Percentiles rank a stretch among this genome's conserved stretches.
Conservation (phyloP, 2,113 vertebrate species). For the Vicugna pacos region DNA sequence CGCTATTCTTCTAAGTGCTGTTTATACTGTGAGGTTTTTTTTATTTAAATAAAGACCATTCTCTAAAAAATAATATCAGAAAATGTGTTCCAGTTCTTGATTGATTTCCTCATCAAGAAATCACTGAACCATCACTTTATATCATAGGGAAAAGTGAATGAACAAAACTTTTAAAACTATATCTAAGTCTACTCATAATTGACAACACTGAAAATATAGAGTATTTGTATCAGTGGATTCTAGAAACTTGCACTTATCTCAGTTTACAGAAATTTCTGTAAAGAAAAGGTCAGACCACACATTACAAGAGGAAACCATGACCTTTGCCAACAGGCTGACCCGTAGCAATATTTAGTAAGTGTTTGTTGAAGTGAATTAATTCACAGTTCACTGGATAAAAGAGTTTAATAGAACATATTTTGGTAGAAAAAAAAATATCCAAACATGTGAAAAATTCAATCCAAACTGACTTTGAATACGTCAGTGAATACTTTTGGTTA, state of each 20-base stretch:
- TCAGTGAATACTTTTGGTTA: conserved; percentile 50
- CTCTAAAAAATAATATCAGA: not conserved
- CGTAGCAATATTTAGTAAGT: not conserved
- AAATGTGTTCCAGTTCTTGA: conserved; percentile 7
- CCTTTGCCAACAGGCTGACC: not conserved
- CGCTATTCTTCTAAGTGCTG: not conserved
- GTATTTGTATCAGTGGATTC: not conserved
- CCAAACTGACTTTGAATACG: conserved; percentile 52
- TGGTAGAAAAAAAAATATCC: not conserved
- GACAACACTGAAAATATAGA: conserved; percentile 17
- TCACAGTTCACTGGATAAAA: not conserved
- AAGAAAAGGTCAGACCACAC: not conserved
- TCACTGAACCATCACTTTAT: not conserved
- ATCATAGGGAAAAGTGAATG: conserved; percentile 15
- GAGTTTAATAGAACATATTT: not conserved
- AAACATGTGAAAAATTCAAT: conserved; percentile 9
- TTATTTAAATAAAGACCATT: conserved; percentile 25
- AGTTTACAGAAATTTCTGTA: not conserved
- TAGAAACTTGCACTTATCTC: not conserved
- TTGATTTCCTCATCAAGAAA: conserved; percentile 40
- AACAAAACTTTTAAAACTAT: not conserved
- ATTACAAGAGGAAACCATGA: not conserved
- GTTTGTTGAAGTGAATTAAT: not conserved
- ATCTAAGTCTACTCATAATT: not conserved
- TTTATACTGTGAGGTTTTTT: not conserved